A percentile compares a stretch with the other conserved stretches of the same genome.
phyloP scores from a whole-genome alignment of 1,140 invertebrate genomes.

The Eumeta japonica region DNA sequence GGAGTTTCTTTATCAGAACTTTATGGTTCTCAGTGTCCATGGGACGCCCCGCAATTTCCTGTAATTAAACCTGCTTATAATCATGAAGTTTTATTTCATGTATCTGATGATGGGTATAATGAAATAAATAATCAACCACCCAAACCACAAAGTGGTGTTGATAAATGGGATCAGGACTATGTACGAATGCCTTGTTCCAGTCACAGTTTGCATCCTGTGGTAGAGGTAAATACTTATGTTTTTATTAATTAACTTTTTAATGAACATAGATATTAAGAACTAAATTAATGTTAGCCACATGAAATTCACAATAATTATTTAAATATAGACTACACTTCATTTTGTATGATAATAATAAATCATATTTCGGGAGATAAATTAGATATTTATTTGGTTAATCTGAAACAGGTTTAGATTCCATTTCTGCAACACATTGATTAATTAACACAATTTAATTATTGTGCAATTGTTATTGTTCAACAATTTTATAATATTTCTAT shows the following conservation, averaged over 20 bases:
- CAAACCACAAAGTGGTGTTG: slow-evolving; percentile 64
- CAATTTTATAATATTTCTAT: no score
- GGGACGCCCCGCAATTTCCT: slow-evolving; percentile 47
- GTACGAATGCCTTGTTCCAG: slow-evolving; percentile 82
- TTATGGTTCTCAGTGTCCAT: slow-evolving; percentile 37
- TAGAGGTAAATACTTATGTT: slow-evolving; percentile 56
- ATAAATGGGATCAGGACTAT: slow-evolving; percentile 78
- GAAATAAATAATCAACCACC: no score
- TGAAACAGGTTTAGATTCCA: no score
- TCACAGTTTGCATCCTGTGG: slow-evolving; percentile 73
- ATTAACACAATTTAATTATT: no score
- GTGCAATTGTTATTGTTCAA: no score
- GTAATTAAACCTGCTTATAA: slow-evolving; percentile 37
- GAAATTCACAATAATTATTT: no score
- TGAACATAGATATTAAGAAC: slow-evolving; percentile 3
- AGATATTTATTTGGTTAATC: no score
- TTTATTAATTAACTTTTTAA: slow-evolving; percentile 9
- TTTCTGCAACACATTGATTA: no score
- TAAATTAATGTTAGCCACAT: no score
- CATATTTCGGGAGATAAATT: no score
- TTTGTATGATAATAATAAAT: no score
- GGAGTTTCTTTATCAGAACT: slow-evolving; percentile 40
- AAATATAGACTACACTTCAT: no score
- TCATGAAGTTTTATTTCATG: slow-evolving; percentile 60
- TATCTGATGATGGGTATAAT: slow-evolving; percentile 32